phyloP scores from a whole-genome alignment of 2,888 invertebrate species.

The Drosophila quinaria region DNA sequence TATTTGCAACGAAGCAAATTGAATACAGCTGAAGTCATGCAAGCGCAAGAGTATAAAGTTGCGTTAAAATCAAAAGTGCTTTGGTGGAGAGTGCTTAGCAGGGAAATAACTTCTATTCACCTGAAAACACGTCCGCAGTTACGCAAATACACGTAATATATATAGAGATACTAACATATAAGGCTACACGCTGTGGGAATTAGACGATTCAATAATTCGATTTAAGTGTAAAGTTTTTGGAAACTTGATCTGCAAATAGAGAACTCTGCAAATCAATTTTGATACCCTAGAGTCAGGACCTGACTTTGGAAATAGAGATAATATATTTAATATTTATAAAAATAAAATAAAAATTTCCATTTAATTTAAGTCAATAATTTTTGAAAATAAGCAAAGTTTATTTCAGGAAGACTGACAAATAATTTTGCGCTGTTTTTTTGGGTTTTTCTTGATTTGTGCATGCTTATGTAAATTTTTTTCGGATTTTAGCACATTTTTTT shows the following conservation, averaged over 20 bases:
- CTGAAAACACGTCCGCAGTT: conserved; percentile 11
- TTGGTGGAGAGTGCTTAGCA: conserved; percentile 14
- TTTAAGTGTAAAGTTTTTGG: background rate
- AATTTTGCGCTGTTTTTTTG: too few species aligned
- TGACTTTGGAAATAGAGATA: too few species aligned
- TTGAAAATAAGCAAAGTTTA: too few species aligned
- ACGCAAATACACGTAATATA: background rate
- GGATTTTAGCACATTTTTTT: background rate
- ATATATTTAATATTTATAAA: too few species aligned
- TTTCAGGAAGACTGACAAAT: too few species aligned
- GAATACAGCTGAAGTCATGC: conserved; percentile 10
- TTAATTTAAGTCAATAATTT: too few species aligned
- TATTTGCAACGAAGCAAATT: background rate
- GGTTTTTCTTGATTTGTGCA: too few species aligned
- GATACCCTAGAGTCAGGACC: background rate
- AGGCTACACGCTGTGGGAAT: background rate
- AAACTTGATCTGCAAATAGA: conserved; percentile 1
- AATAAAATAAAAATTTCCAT: too few species aligned
- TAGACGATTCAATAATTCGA: conserved; percentile 11
- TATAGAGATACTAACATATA: background rate
- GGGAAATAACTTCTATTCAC: conserved; percentile 7
- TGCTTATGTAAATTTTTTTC: background rate
- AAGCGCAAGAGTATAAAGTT: conserved; percentile 6
- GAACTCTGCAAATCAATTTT: background rate
- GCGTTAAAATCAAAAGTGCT: conserved; percentile 16